Evolutionary conservation across 2,888 invertebrate species (phyloP), one percentile per base, ranked within the genome.

Genomic region (Machimus atricapillus): DNA sequence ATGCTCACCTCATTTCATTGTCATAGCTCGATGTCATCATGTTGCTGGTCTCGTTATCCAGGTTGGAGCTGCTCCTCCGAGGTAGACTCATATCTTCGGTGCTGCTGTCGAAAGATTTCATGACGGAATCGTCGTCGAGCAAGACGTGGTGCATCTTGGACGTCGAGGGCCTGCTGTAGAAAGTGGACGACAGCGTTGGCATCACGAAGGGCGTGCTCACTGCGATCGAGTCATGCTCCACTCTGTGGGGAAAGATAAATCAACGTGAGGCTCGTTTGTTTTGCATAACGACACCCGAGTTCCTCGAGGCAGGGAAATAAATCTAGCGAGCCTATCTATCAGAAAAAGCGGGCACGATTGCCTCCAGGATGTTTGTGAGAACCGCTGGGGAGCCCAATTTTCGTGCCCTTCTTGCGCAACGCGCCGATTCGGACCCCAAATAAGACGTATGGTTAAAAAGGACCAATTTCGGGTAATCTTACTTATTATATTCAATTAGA

Each of bases 31-130:
- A 89, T 34, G 91, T 91, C 79, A 92, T 91, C 90, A 92, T 90
- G 2, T 91, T 91, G 85, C 90, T 91, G 87, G 92, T 91, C 87
- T 91, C 91, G 88, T 90, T 91, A 87, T 92, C 91, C 90, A 92
- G 88, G 85, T 90, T 91, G 88, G 88, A 89, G 85, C 89, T 89
- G 73, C 89, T 89, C 87, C 90, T 89, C 86, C 89, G 87, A 87
- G 74, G 89, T 7, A 27, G n/a, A 16, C 66, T 73, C 31, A 27
- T 31, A 1, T 81, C 81, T 14, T 66, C 83, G 37, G 83, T 27
- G 37, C 19, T 66, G 23, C 37, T 66, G n/a, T 43, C 83, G 27
- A 85, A 46, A 9, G 91, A 90, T 89, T 90, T 91, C 90, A 91
- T 90, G 56, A 90, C 88, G 1, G 90, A 90, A 86, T 91, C 91